Percentiles rank a stretch among this genome's conserved stretches.
These are phyloP conservation scores for Drosophila sproati DNA, from an alignment of 1,140 invertebrate species.

Conservation along the genomic window DNA sequence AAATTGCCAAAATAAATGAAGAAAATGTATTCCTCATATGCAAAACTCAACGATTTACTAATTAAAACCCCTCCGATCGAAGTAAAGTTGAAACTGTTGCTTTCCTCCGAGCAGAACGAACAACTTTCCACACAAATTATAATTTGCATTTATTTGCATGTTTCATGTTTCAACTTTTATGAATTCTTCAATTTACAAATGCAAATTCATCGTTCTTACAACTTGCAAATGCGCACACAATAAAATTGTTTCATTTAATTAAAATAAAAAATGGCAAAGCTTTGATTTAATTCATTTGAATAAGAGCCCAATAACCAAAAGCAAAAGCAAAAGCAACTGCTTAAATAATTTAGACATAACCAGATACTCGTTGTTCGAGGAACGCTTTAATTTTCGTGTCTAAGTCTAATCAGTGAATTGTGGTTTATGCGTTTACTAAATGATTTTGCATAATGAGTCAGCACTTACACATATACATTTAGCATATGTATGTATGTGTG, in stretches of 20 bases:
- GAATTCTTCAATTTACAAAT: background rate
- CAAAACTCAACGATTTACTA: too few relatives aligned
- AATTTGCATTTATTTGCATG: background rate
- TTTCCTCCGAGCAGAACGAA: background rate
- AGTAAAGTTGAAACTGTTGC: background rate
- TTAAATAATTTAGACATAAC: background rate
- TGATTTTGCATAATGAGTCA: too few relatives aligned
- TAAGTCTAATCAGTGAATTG: background rate
- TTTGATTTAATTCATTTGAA: background rate
- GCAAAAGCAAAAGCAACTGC: background rate
- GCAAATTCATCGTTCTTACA: too few relatives aligned
- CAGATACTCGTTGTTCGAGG: background rate
- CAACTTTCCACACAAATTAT: too few relatives aligned
- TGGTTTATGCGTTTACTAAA: too few relatives aligned
- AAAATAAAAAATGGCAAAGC: background rate
- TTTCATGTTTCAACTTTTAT: background rate
- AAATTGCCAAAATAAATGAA: too few relatives aligned
- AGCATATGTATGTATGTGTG: too few relatives aligned
- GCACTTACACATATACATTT: too few relatives aligned
- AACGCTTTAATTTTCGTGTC: background rate
- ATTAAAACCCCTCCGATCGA: too few relatives aligned
- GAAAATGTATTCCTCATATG: too few relatives aligned
- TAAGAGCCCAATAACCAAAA: background rate
- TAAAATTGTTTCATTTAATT: background rate
- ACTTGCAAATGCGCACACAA: background rate